Conservation (phyloP, 2,113 vertebrate species). For the Cygnus buccinator region DNA sequence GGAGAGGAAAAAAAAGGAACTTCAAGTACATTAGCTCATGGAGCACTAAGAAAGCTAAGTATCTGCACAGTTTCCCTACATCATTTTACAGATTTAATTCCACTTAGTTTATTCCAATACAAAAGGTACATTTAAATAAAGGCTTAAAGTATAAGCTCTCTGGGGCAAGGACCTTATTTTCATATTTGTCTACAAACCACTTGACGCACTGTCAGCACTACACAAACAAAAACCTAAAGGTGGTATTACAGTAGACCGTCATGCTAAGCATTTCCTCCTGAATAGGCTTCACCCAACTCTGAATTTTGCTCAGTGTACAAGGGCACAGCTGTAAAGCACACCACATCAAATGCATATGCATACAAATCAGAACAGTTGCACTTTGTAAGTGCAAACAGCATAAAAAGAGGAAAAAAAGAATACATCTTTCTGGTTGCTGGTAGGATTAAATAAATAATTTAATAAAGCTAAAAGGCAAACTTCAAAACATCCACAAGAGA, state of each 20-base stretch:
- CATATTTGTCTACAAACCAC: too few relatives aligned
- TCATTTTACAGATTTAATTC: background rate
- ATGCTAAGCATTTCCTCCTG: too few relatives aligned
- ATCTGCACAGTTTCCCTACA: background rate
- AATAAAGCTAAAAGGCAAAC: background rate
- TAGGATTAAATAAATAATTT: background rate
- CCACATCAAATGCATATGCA: background rate
- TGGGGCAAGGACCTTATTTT: too few relatives aligned
- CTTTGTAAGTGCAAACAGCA: rapidly evolving
- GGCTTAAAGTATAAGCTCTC: too few relatives aligned
- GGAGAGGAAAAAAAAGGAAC: rapidly evolving
- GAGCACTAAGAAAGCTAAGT: background rate
- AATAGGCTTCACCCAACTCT: background rate
- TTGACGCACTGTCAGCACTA: too few relatives aligned
- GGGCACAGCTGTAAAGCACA: background rate
- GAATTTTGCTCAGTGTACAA: background rate
- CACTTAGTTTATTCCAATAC: background rate
- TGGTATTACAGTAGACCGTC: too few relatives aligned
- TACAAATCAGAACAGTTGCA: background rate
- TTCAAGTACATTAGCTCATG: background rate
- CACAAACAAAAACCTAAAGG: too few relatives aligned
- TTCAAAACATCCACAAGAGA: background rate
- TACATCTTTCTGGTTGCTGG: too few relatives aligned
- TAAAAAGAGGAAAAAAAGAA: background rate
- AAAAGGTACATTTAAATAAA: background rate